phyloP scores from a whole-genome alignment of 1,140 invertebrate species.

The Uloborus diversus region DNA sequence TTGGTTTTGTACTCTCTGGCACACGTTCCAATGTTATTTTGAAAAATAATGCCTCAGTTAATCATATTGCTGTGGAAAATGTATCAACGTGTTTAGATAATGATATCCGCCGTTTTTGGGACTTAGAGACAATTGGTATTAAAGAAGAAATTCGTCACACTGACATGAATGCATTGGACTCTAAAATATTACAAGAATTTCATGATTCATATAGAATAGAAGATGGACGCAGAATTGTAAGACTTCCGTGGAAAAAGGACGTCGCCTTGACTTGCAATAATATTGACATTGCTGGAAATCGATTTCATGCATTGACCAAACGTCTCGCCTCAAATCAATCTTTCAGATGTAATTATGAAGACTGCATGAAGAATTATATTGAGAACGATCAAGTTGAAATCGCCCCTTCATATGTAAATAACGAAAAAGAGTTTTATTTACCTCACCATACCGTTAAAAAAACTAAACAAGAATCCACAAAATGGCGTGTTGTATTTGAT shows the following conservation, averaged over 20 bases:
- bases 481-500: too few species aligned
- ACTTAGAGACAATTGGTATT: not conserved
- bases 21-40: not conserved
- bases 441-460: conserved; percentile 4
- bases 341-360: too few species aligned
- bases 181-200: conserved; percentile 21
- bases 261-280: too few species aligned
- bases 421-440: conserved; percentile 3
- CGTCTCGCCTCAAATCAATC: too few species aligned
- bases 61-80: conserved; percentile 21
- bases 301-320: too few species aligned
- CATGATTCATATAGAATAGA: not conserved
- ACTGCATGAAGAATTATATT: too few species aligned
- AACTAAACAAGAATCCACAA: not conserved
- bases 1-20: conserved; percentile 32
- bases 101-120: conserved; percentile 13
- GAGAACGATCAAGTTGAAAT: not conserved
- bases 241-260: too few species aligned
- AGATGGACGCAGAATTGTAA: too few species aligned
- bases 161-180: too few species aligned
- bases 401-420: not conserved
- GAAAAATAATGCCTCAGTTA: not conserved
- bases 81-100: too few species aligned
- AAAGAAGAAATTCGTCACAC: too few species aligned
- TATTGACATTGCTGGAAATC: too few species aligned